Evolutionary conservation across 2,888 invertebrate genomes (phyloP).

Genomic region (Watsonalla cultraria): DNA sequence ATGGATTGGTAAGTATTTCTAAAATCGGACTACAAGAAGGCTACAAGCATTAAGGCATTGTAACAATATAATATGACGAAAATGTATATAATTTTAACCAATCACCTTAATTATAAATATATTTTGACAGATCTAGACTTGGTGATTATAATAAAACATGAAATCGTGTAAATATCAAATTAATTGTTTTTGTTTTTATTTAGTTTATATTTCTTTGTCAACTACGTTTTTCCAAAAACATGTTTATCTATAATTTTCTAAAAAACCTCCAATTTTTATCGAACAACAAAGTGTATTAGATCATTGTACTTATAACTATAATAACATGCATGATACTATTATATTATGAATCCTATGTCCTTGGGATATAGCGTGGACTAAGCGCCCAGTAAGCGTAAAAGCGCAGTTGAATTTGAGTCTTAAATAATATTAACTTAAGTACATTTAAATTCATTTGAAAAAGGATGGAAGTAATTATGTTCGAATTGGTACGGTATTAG

Average conservation of each 20-base stretch:
- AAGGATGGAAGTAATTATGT: too few relatives aligned
- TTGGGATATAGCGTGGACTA: too few relatives aligned
- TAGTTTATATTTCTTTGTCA: background rate
- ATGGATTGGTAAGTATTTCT: too few relatives aligned
- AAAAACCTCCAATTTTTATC: constrained; percentile 6
- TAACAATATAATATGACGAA: constrained; percentile 15
- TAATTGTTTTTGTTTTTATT: background rate
- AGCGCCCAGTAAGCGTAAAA: too few relatives aligned
- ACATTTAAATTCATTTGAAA: too few relatives aligned
- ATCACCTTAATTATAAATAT: constrained; percentile 26
- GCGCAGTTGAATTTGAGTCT: background rate
- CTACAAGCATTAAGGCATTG: too few relatives aligned
- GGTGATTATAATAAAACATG: constrained; percentile 8
- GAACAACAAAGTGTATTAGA: constrained; percentile 14
- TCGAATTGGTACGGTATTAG: too few relatives aligned
- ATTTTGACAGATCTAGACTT: constrained; percentile 33
- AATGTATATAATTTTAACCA: constrained; percentile 23
- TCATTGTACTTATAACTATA: constrained; percentile 26
- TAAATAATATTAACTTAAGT: background rate
- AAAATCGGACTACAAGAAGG: too few relatives aligned
- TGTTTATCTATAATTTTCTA: constrained; percentile 5
- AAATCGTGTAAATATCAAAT: background rate
- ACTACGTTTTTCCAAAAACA: background rate
- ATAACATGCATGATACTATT: too few relatives aligned
- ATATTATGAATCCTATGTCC: too few relatives aligned